Evolutionary conservation across 2,888 invertebrate species (phyloP).

Genomic region (Sarcophaga variegata): DNA sequence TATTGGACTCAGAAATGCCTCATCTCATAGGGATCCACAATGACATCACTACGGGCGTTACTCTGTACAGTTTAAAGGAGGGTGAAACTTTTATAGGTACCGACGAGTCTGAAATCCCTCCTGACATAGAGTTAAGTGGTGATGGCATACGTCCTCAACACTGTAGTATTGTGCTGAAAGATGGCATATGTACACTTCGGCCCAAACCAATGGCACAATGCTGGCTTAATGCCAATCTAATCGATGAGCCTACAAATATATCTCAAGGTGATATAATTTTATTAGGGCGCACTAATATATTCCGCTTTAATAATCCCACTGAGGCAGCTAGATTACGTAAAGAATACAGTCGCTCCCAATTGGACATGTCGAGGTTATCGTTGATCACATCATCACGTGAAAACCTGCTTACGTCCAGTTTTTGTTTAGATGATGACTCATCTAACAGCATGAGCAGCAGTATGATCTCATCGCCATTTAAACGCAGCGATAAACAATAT

Average conservation of each 20-base stretch:
- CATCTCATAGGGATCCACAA: constrained; percentile 96
- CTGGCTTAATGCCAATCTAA: constrained; percentile 91
- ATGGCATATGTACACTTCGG: constrained; percentile 88
- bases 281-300: constrained; percentile 90
- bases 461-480: constrained; percentile 76
- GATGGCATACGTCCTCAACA: constrained; percentile 90
- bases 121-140: constrained; percentile 91
- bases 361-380: constrained; percentile 91
- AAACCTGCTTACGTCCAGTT: constrained; percentile 84
- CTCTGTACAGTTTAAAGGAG: constrained; percentile 95
- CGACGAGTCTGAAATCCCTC: constrained; percentile 85
- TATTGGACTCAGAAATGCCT: constrained; percentile 94
- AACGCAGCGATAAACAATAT: constrained; percentile 79
- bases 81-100: constrained; percentile 93
- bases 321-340: constrained; percentile 92
- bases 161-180: constrained; percentile 87
- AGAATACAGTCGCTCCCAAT: constrained; percentile 85
- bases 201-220: constrained; percentile 89
- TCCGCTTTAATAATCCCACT: constrained; percentile 94
- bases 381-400: constrained; percentile 89
- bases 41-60: constrained; percentile 95
- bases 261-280: constrained; percentile 91
- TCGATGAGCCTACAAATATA: constrained; percentile 89
- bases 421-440: constrained; percentile 78
- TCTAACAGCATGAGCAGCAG: constrained; percentile 70